phyloP scores from a whole-genome alignment of 2,113 vertebrate genomes.

The Hippolais icterina region DNA sequence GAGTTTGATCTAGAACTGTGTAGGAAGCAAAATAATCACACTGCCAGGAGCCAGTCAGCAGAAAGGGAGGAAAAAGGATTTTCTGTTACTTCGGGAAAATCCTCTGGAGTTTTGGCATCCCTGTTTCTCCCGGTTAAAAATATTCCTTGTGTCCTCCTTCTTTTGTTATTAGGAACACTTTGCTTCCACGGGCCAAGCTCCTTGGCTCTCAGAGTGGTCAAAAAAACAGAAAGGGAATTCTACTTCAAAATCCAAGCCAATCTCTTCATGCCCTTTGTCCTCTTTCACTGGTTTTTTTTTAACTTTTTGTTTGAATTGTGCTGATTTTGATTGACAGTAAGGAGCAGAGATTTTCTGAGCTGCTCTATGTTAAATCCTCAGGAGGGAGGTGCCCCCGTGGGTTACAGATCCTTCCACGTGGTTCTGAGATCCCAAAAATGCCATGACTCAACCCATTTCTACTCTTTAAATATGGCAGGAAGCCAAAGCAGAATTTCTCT shows the following conservation, averaged over 20 bases:
- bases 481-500: background rate
- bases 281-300: background rate
- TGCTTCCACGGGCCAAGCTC: background rate
- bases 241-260: background rate
- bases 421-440: background rate
- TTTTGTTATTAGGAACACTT: background rate
- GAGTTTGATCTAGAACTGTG: slow-evolving; percentile 41
- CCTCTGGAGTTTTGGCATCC: background rate
- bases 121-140: background rate
- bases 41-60: slow-evolving; percentile 28
- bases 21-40: slow-evolving; percentile 36
- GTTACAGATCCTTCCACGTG: background rate
- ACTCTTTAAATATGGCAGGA: background rate
- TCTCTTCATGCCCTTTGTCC: background rate
- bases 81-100: background rate
- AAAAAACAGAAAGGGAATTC: background rate
- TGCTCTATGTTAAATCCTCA: fast-evolving
- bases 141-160: background rate
- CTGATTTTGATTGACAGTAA: background rate
- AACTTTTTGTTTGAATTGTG: background rate
- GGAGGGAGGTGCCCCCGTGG: background rate
- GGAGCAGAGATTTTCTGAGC: background rate
- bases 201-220: background rate
- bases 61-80: background rate
- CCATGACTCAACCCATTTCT: background rate